These are phyloP conservation scores for Menura novaehollandiae DNA, from an alignment of 2,113 vertebrate genomes.

Conservation along the genomic window DNA sequence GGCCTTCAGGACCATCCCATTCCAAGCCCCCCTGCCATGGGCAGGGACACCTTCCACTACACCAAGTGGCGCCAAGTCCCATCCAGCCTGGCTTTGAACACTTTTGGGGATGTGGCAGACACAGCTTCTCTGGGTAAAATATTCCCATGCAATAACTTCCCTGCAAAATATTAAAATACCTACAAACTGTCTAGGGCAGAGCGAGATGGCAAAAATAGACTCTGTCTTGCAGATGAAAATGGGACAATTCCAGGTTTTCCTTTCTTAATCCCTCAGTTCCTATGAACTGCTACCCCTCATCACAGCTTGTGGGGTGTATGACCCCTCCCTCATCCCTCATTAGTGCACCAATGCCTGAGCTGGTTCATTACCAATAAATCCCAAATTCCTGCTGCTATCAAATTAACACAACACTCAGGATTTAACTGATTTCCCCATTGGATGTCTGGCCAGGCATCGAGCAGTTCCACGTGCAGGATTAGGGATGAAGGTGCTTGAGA, in stretches of 20 bases:
- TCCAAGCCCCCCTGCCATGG: neutral
- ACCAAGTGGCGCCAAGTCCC: neutral
- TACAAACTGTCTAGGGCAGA: neutral
- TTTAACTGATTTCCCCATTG: neutral
- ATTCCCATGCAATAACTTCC: neutral
- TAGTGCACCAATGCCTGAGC: neutral
- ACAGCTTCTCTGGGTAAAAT: neutral
- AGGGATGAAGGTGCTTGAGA: neutral
- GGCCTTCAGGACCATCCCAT: neutral
- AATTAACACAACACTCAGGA: neutral
- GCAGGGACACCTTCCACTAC: neutral
- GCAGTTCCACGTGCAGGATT: accelerated
- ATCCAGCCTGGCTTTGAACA: neutral
- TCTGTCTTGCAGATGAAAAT: constrained; percentile 23
- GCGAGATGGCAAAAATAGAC: neutral
- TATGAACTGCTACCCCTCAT: constrained; percentile 19
- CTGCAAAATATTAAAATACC: neutral
- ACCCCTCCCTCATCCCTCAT: constrained; percentile 18
- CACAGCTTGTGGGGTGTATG: neutral
- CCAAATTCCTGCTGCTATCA: neutral
- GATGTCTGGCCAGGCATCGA: neutral
- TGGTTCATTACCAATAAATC: constrained; percentile 16
- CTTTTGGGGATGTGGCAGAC: neutral
- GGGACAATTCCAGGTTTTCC: constrained; percentile 21
- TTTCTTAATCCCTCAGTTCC: constrained; percentile 44